Evolutionary conservation across 1,140 invertebrate genomes (phyloP).

Genomic region (Mercenaria mercenaria): DNA sequence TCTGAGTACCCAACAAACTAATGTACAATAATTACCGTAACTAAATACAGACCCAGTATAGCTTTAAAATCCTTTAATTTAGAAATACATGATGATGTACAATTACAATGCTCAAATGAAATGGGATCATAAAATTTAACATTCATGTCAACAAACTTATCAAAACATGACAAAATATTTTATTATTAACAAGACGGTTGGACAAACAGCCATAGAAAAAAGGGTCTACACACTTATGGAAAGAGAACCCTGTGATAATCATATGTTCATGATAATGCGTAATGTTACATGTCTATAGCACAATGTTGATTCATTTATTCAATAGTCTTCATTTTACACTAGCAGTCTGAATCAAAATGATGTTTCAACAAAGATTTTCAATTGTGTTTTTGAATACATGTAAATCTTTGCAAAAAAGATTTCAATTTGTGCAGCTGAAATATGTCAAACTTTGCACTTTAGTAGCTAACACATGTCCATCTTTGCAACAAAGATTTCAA

Average conservation of each 20-base stretch:
- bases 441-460: too few species aligned
- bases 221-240: background rate
- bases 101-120: constrained; percentile 3
- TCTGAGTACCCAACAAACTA: too few species aligned
- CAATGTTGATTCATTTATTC: background rate
- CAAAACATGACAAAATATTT: constrained; percentile 2
- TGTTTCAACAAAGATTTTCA: too few species aligned
- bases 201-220: background rate
- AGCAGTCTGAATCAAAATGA: too few species aligned
- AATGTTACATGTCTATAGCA: background rate
- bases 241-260: background rate
- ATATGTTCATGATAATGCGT: constrained; percentile 1
- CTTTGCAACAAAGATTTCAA: too few species aligned
- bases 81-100: constrained; percentile 51
- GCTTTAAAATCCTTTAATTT: constrained; percentile 52
- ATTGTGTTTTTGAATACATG: too few species aligned
- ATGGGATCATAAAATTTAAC: constrained; percentile 33
- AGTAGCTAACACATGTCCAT: too few species aligned
- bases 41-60: too few species aligned
- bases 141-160: constrained; percentile 29
- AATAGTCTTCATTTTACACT: too few species aligned
- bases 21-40: too few species aligned
- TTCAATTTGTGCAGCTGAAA: too few species aligned
- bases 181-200: background rate
- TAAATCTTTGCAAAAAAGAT: too few species aligned